Evolutionary conservation across 2,888 invertebrate species (phyloP).

Genomic region (Melanargia galathea): DNA sequence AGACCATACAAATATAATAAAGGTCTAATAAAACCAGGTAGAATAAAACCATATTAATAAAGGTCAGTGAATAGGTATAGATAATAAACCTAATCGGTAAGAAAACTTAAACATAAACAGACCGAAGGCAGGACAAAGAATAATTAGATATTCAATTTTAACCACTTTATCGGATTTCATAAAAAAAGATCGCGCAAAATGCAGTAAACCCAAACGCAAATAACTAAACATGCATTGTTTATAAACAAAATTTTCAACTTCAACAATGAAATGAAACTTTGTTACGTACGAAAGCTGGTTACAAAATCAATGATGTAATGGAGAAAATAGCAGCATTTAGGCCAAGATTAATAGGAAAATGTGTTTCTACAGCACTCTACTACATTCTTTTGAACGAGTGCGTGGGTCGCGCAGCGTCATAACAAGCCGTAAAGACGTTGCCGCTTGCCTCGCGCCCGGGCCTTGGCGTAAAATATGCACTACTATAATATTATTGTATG

Average conservation of each 20-base stretch:
- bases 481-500: conserved; percentile 22
- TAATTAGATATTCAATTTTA: no score
- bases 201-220: no score
- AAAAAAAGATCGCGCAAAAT: no score
- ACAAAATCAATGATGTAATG: conserved; percentile 10
- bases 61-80: no score
- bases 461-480: conserved; percentile 26
- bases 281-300: neutral
- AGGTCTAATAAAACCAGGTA: no score
- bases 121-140: no score
- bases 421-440: conserved; percentile 28
- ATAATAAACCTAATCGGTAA: no score
- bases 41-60: no score
- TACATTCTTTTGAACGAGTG: conserved; percentile 20
- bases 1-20: no score
- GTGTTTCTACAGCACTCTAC: conserved; percentile 12
- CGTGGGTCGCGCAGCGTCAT: conserved; percentile 25
- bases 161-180: no score
- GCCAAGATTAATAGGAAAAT: conserved; percentile 26
- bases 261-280: neutral
- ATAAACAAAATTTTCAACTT: neutral
- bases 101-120: no score
- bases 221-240: neutral
- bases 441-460: conserved; percentile 13
- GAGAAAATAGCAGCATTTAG: conserved; percentile 14